Conservation (phyloP, 2,888 invertebrate genomes). For the Agelastica alni region DNA sequence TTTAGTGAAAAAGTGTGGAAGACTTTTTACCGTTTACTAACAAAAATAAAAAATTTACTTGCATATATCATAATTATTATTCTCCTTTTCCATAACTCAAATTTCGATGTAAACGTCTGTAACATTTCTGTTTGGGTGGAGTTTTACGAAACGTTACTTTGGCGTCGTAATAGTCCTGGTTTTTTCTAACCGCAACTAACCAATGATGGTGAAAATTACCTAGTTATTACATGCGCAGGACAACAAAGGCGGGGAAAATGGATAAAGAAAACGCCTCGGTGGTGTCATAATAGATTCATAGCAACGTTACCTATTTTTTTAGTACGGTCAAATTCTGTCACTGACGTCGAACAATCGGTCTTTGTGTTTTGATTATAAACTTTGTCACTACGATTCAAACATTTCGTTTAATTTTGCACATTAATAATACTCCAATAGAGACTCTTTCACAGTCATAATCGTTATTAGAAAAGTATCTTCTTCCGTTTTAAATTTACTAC, state of each 20-base stretch:
- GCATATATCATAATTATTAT: no score
- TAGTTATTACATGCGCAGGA: constrained; percentile 44
- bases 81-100: neutral
- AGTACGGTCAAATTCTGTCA: neutral
- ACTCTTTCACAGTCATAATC: no score
- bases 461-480: no score
- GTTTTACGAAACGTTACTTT: constrained; percentile 40
- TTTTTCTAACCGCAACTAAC: constrained; percentile 35
- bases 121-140: constrained; percentile 38
- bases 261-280: constrained; percentile 45
- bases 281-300: constrained; percentile 49
- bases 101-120: neutral
- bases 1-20: no score
- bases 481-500: no score
- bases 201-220: constrained; percentile 39
- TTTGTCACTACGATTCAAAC: no score
- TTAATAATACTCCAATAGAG: no score
- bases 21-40: no score
- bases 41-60: no score
- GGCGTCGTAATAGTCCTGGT: constrained; percentile 32
- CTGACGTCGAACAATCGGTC: neutral
- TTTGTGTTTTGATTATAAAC: neutral
- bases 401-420: no score
- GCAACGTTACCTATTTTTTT: constrained; percentile 34
- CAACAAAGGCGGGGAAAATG: constrained; percentile 45